phyloP scores from a whole-genome alignment of 2,797 vertebrate species.

The Gymnodraco acuticeps region DNA sequence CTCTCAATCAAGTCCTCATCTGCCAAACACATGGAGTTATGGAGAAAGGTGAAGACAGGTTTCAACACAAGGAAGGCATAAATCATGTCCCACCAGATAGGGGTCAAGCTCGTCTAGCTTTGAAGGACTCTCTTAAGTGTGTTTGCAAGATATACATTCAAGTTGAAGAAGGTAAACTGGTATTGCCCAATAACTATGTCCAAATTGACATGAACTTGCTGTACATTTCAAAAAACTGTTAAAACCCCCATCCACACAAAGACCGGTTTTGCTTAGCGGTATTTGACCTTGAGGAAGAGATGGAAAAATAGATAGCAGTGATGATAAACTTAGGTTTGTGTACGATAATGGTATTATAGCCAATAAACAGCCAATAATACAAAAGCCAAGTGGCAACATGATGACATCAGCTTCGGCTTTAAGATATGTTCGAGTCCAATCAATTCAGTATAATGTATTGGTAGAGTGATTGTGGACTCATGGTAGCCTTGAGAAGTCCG shows the following conservation, averaged over 20 bases:
- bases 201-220: not conserved
- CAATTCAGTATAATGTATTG: too few species aligned
- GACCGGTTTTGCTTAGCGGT: not conserved
- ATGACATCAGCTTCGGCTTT: too few species aligned
- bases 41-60: not conserved
- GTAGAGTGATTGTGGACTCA: too few species aligned
- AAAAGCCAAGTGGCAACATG: too few species aligned
- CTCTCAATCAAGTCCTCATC: constrained; percentile 20
- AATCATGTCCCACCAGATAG: not conserved
- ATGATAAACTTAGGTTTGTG: too few species aligned
- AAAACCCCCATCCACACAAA: not conserved
- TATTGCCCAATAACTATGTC: not conserved
- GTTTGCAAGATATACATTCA: not conserved
- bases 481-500: too few species aligned
- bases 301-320: too few species aligned
- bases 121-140: not conserved
- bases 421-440: too few species aligned
- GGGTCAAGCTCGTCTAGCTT: not conserved
- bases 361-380: too few species aligned
- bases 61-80: not conserved
- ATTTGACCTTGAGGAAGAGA: not conserved
- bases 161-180: not conserved
- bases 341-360: too few species aligned
- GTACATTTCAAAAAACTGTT: not conserved
- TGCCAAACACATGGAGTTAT: constrained; percentile 26